A percentile compares a stretch with the other conserved stretches of the same genome.
These are phyloP conservation scores for Pseudomyrmex sp. DNA, from an alignment of 1,140 invertebrate genomes.

Conservation along the genomic window DNA sequence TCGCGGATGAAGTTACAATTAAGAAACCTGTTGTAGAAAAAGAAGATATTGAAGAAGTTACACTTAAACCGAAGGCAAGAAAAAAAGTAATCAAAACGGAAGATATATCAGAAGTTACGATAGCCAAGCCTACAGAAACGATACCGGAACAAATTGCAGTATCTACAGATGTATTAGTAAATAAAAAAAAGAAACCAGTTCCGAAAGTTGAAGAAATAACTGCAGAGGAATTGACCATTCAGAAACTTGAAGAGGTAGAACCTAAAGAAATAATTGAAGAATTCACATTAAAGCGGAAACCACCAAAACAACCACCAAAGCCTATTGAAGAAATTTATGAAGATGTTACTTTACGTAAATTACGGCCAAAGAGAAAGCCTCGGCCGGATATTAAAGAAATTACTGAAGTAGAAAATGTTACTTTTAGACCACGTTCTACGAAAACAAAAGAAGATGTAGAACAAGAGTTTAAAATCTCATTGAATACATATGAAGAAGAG, in stretches of 20 bases:
- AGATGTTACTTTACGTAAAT: conserved; percentile 90
- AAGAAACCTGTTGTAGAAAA: conserved; percentile 55
- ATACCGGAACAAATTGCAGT: conserved; percentile 48
- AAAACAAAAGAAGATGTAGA: conserved; percentile 93
- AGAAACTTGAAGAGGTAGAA: conserved; percentile 69
- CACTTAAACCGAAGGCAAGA: conserved; percentile 73
- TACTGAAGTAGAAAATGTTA: conserved; percentile 90
- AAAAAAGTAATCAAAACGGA: conserved; percentile 75
- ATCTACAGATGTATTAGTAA: conserved; percentile 55
- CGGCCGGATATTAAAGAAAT: conserved; percentile 88
- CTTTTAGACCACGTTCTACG: conserved; percentile 89
- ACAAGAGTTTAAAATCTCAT: conserved; percentile 93
- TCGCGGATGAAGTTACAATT: conserved; percentile 57
- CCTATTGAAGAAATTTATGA: conserved; percentile 89
- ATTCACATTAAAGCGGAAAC: conserved; percentile 85
- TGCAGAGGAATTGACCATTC: conserved; percentile 83
- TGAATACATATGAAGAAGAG: conserved; percentile 94
- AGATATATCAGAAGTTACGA: conserved; percentile 83
- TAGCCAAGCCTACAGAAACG: conserved; percentile 71
- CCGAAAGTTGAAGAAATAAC: conserved; percentile 71
- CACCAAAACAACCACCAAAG: conserved; percentile 82
- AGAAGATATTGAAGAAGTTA: conserved; percentile 73
- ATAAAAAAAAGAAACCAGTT: conserved; percentile 64
- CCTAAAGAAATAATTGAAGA: conserved; percentile 72
- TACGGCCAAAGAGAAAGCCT: conserved; percentile 88